Evolutionary conservation across 1,140 invertebrate genomes (phyloP), one percentile per base, ranked within the genome.

Genomic region (Hirudo medicinalis): DNA sequence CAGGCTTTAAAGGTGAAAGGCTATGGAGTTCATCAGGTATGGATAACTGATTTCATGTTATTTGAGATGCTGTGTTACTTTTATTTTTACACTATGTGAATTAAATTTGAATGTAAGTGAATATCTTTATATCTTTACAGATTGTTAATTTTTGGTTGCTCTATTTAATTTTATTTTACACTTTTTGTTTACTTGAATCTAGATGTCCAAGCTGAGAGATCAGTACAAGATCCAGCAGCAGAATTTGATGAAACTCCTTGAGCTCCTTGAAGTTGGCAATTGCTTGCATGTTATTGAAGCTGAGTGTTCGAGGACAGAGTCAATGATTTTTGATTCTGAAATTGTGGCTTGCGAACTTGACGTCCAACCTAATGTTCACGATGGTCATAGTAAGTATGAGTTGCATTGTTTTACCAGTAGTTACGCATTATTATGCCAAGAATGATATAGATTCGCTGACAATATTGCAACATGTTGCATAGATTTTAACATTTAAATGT

Each of bases 191-290:
- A 32, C 29, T 22, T 63, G 4, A 63, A 3, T 63, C 13, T 25
- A 63, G 57, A 63, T 63, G 57, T 63, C 94, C 19, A 85, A 90
- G 60, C 82, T 95, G 5, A 86, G 91, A 11, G 92, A 95, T 80
- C 91, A 90, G 9, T 95, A 93, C 85, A 95, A 95, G 81, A 79
- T 71, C 43, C 73, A 94, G 79, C 92, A 95, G 79, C 90, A 92
- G 80, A 92, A 92, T 6, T 81, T 97, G 11, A 91, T 94, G 81
- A 95, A 95, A 80, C 89, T 97, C 1, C 79, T 97, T 49, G 93
- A 97, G 79, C 94, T 92, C 78, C 83, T 97, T 75, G 92, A 92
- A 20, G 91, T 96, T 80, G 89, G 95, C 75, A 92, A 95, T 80
- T 94, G 93, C 79, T 92, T 92, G 78, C 87, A 90, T 57, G 79